Base-by-base conservation (phyloP, 1,140 invertebrate genomes). In the Drosophila sp. region DNA sequence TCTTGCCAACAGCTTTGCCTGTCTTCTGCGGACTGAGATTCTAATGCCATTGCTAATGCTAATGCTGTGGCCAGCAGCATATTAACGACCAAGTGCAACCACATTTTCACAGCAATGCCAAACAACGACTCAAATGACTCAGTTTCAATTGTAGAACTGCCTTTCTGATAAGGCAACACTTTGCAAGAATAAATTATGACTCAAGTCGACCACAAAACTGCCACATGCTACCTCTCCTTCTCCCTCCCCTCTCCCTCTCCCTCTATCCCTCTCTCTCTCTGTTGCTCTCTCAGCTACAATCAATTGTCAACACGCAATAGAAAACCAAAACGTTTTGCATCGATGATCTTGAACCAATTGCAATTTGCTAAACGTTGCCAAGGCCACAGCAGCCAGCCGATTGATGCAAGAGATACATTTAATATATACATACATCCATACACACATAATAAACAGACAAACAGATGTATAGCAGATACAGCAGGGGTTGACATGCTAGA, bases 261-360 rank as follows among this genome's bases (percentile, higher is more conserved):
- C 43, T 4, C 18, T 27, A 11, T 21, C 7, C 2, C 21, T 11
- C 21, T 16, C 25, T 50, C 50, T 53, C 70, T 79, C 67, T 75
- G 64, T 43, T 53, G 16, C 27, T 53, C 4, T 7, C 32, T 53
- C 50, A 65, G 65, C 38, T 40, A 34, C 72, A 80, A 72, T 80
- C 66, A 80, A 80, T 80, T 81, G 78, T 40, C 54, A 29, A 18
- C 27, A 43, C 25, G 7, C 43, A 38, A 48, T 27, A 32, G 4
- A 63, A 70, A 75, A 70, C 29, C 53, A 21, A 63, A 80, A 51
- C 61, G 61, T 61, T 29, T 29, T 54, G 43, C 54, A 54, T 29
- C 38, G 73, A 63, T 89, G 83, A 89, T 89, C 83, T 89, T 89
- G 83, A 89, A 89, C 83, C 80, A 89, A 89, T 89, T 84, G 80